Conservation (phyloP, 2,888 invertebrate genomes). For the Sinotaia quadrata region DNA sequence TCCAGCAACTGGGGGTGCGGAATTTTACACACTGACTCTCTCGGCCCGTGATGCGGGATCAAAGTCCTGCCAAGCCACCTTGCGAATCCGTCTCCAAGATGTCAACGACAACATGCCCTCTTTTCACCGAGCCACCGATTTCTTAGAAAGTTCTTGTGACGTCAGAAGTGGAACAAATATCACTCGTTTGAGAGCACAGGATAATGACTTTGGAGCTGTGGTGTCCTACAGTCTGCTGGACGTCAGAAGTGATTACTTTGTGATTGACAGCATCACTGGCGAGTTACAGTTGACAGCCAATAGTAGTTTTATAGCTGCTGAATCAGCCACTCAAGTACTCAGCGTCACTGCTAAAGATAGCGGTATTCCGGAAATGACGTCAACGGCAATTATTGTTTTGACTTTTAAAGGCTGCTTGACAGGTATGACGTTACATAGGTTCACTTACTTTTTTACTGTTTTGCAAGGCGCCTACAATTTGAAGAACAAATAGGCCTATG, state of each 20-base stretch:
- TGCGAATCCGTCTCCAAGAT: background rate
- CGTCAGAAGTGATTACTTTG: slow-evolving; percentile 12
- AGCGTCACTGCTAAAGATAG: background rate
- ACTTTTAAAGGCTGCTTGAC: background rate
- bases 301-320: no score
- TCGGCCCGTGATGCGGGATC: slow-evolving; percentile 1
- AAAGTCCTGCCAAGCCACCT: slow-evolving; percentile 9
- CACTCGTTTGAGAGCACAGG: background rate
- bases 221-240: background rate
- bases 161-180: background rate
- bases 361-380: slow-evolving; percentile 12
- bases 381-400: slow-evolving; percentile 11
- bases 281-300: no score
- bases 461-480: no score
- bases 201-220: background rate
- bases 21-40: slow-evolving; percentile 1
- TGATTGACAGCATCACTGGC: background rate
- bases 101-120: slow-evolving; percentile 18
- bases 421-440: no score
- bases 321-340: background rate
- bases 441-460: no score
- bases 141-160: background rate
- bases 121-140: background rate
- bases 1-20: slow-evolving; percentile 2
- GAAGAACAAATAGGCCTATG: no score